These are phyloP conservation scores for Apotomis capreana DNA, from an alignment of 2,888 invertebrate genomes.

Conservation along the genomic window DNA sequence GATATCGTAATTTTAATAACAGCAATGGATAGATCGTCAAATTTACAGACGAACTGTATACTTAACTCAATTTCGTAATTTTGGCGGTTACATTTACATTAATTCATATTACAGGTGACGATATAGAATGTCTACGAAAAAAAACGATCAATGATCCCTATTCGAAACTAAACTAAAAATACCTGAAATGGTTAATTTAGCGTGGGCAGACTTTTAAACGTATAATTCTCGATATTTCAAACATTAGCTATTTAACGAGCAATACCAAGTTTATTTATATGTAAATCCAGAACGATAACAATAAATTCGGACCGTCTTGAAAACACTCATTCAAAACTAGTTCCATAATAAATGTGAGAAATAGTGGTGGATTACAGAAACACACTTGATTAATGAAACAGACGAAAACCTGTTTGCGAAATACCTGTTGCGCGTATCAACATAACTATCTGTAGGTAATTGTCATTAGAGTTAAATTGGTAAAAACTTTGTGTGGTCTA, in stretches of 20 bases:
- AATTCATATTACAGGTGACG: background rate
- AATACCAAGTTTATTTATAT: conserved; percentile 29
- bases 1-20: no score
- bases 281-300: conserved; percentile 26
- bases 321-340: conserved; percentile 28
- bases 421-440: conserved; percentile 20
- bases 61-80: no score
- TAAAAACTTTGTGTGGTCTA: background rate
- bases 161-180: conserved; percentile 8
- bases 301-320: conserved; percentile 27
- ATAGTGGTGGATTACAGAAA: conserved; percentile 22
- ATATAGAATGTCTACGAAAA: background rate
- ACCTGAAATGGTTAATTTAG: background rate
- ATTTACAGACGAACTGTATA: no score
- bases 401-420: conserved; percentile 31
- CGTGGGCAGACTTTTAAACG: conserved; percentile 14
- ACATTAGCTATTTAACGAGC: background rate
- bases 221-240: conserved; percentile 2
- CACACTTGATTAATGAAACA: conserved; percentile 16
- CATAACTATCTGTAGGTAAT: background rate
- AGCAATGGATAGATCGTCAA: no score
- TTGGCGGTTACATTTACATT: background rate
- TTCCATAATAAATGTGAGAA: conserved; percentile 45
- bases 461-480: conserved; percentile 3
- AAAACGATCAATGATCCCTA: conserved; percentile 4